phyloP scores from a whole-genome alignment of 2,797 vertebrate species.

The Poeciliopsis turneri region DNA sequence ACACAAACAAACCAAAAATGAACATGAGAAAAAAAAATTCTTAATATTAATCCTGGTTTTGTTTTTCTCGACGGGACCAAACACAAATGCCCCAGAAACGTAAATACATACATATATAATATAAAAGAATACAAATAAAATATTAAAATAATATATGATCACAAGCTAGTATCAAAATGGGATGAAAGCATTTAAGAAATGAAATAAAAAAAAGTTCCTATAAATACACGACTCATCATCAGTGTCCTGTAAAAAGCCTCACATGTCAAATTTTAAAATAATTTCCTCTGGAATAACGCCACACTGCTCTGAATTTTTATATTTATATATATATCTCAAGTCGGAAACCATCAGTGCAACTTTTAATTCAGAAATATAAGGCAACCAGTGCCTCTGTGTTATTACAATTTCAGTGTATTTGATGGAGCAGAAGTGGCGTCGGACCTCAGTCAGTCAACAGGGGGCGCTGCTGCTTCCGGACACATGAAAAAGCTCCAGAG shows the following conservation, averaged over 20 bases:
- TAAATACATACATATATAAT: conserved; percentile 56
- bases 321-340: background rate
- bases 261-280: conserved; percentile 46
- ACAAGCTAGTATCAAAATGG: conserved; percentile 76
- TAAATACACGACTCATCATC: conserved; percentile 73
- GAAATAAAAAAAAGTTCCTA: conserved; percentile 73
- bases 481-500: conserved; percentile 58
- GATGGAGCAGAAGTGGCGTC: conserved; percentile 47
- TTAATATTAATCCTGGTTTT: background rate
- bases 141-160: conserved; percentile 58
- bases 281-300: conserved; percentile 40
- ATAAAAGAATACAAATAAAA: conserved; percentile 52
- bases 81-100: conserved; percentile 19
- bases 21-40: background rate
- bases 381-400: conserved; percentile 55
- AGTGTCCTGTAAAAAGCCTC: conserved; percentile 72
- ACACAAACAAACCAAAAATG: background rate
- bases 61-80: conserved; percentile 11
- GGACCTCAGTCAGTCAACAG: conserved; percentile 58
- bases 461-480: conserved; percentile 68
- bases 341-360: conserved; percentile 73
- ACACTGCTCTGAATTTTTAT: conserved; percentile 11
- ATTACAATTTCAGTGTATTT: conserved; percentile 55
- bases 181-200: conserved; percentile 43
- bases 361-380: conserved; percentile 51